These are phyloP conservation scores for Somateria mollissima DNA, from an alignment of 2,797 vertebrate species.

Conservation along the genomic window DNA sequence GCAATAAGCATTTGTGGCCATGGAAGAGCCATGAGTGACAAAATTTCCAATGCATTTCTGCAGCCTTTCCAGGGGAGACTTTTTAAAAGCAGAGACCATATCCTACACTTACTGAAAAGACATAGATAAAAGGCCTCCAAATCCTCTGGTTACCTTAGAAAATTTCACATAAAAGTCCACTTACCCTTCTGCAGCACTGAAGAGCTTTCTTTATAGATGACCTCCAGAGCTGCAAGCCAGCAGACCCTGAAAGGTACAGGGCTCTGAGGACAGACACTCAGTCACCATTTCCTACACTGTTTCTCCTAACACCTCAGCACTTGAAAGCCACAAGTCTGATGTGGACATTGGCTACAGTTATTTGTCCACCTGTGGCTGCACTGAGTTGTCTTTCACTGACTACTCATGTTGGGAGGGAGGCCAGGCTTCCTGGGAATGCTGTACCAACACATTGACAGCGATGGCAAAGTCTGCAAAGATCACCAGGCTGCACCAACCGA, in stretches of 20 bases:
- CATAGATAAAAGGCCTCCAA: not conserved
- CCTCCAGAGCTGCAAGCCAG: rapidly evolving
- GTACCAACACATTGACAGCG: not conserved
- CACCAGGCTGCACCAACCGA: not conserved
- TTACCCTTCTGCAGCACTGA: not conserved
- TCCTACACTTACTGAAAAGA: not conserved
- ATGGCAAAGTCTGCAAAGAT: not conserved
- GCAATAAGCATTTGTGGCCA: rapidly evolving
- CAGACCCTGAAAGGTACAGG: not conserved
- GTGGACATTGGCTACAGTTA: not conserved
- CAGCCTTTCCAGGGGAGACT: not conserved
- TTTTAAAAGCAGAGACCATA: not conserved
- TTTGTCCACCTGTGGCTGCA: not conserved
- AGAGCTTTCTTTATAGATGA: not conserved
- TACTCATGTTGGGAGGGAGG: not conserved
- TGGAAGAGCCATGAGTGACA: rapidly evolving
- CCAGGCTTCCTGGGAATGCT: rapidly evolving
- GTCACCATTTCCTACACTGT: not conserved
- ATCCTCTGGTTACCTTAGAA: not conserved
- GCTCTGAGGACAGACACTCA: not conserved
- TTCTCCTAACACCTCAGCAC: not conserved
- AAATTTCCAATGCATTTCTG: not conserved
- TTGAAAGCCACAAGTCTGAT: not conserved
- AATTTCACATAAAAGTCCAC: not conserved
- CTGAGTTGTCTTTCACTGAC: not conserved